Percentiles rank a stretch among this genome's conserved stretches.
phyloP scores from a whole-genome alignment of 2,113 vertebrate genomes.

The Dascyllus trimaculatus region DNA sequence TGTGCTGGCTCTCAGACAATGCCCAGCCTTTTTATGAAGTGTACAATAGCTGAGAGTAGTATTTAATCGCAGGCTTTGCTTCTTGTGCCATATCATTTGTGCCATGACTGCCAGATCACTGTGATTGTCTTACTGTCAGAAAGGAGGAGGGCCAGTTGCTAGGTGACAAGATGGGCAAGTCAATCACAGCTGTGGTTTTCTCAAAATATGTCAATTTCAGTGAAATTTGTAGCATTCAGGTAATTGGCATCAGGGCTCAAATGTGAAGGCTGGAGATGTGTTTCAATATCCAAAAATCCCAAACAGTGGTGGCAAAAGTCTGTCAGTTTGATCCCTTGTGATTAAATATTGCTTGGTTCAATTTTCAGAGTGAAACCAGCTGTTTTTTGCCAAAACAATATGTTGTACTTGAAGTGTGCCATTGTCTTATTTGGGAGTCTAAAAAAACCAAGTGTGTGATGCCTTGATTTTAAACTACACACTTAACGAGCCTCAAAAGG shows the following conservation, averaged over 20 bases:
- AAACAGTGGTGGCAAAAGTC: neutral
- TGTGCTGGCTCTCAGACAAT: neutral
- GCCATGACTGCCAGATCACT: slow-evolving; percentile 51
- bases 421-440: neutral
- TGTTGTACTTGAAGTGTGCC: neutral
- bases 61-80: slow-evolving; percentile 30
- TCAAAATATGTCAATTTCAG: slow-evolving; percentile 51
- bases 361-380: neutral
- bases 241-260: slow-evolving; percentile 23
- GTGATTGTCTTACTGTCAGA: slow-evolving; percentile 64
- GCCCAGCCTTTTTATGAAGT: neutral
- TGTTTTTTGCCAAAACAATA: neutral
- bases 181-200: slow-evolving; percentile 50
- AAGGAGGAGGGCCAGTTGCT: slow-evolving; percentile 78
- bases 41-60: slow-evolving; percentile 15
- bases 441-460: neutral
- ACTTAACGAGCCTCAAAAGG: neutral
- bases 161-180: slow-evolving; percentile 75
- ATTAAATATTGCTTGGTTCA: neutral
- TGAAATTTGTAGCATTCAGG: slow-evolving; percentile 41
- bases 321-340: neutral
- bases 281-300: slow-evolving; percentile 6
- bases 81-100: slow-evolving; percentile 37
- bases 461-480: neutral
- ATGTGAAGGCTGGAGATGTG: slow-evolving; percentile 14